These are phyloP conservation scores for Ptycholaimellus sp. DNA, from an alignment of 2,888 invertebrate species.

Conservation along the genomic window DNA sequence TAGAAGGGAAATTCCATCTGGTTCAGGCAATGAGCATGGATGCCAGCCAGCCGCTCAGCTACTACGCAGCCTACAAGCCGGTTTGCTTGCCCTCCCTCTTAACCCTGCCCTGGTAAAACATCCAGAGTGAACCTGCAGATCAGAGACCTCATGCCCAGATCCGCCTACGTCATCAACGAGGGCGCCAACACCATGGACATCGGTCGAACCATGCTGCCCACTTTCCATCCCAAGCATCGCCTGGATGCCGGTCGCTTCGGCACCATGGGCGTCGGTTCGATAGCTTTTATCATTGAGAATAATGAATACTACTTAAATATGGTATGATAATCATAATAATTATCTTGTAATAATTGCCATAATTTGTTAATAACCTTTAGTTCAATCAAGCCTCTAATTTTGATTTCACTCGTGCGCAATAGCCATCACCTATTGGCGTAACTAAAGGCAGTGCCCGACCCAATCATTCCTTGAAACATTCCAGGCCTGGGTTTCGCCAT, in stretches of 20 bases:
- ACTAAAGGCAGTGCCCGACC: too few species aligned
- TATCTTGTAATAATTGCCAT: too few species aligned
- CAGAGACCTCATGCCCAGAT: constrained; percentile 13
- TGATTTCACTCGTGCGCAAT: too few species aligned
- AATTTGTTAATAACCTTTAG: too few species aligned
- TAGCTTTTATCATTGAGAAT: too few species aligned
- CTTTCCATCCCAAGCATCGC: constrained; percentile 50
- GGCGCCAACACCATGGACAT: constrained; percentile 98
- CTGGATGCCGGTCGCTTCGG: constrained; percentile 76
- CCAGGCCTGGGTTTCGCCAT: constrained; percentile 20
- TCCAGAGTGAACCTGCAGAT: constrained; percentile 10
- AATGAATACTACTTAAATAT: too few species aligned
- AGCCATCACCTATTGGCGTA: too few species aligned
- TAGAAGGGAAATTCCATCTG: too few species aligned
- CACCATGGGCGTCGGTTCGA: constrained; percentile 49
- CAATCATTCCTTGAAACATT: too few species aligned
- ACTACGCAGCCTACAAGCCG: constrained; percentile 68
- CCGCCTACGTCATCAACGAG: constrained; percentile 67
- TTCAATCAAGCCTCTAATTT: too few species aligned
- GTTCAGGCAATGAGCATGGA: constrained; percentile 46
- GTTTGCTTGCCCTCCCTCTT: constrained; percentile 28
- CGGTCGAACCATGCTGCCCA: constrained; percentile 62
- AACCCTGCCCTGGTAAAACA: neutral
- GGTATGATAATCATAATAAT: too few species aligned
- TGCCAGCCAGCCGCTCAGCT: constrained; percentile 55